A percentile compares a stretch with the other conserved stretches of the same genome.
Evolutionary conservation across 2,888 invertebrate species (phyloP).

Genomic region (Cartodere bifasciata): DNA sequence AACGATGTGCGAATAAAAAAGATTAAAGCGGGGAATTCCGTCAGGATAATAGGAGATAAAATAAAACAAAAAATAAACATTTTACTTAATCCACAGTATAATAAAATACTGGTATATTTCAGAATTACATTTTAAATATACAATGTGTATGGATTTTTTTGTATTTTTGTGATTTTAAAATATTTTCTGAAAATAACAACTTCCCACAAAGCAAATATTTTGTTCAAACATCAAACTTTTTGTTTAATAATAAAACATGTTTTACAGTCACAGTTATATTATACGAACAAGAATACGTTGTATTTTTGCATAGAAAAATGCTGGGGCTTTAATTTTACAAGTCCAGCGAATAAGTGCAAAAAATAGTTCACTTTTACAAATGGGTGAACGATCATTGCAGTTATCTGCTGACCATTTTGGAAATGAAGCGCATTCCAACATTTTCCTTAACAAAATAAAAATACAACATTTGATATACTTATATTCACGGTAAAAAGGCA

Average conservation of each 20-base stretch:
- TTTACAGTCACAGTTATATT: slow-evolving; percentile 36
- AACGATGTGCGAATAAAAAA: too few species aligned
- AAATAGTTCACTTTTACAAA: too few species aligned
- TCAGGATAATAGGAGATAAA: slow-evolving; percentile 12
- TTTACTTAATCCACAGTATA: slow-evolving; percentile 40
- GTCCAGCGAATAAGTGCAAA: too few species aligned
- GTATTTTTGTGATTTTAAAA: slow-evolving; percentile 38
- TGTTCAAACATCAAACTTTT: slow-evolving; percentile 38
- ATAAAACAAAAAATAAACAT: slow-evolving; percentile 26
- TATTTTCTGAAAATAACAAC: slow-evolving; percentile 44
- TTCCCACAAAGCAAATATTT: slow-evolving; percentile 39
- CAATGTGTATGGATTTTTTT: slow-evolving; percentile 40
- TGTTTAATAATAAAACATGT: slow-evolving; percentile 36
- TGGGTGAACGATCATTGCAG: too few species aligned
- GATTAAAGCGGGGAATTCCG: too few species aligned
- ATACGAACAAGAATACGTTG: slow-evolving; percentile 35
- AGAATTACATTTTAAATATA: slow-evolving; percentile 44
- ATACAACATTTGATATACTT: slow-evolving; percentile 25
- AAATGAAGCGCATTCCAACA: too few species aligned
- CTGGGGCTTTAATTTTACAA: slow-evolving; percentile 14
- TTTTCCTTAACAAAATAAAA: too few species aligned
- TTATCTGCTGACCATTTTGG: too few species aligned
- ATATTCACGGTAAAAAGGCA: slow-evolving; percentile 38
- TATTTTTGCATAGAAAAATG: slow-evolving; percentile 25
- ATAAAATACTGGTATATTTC: slow-evolving; percentile 44